Base-by-base conservation (phyloP, 2,113 vertebrate species). In the Centropus bengalensis region DNA sequence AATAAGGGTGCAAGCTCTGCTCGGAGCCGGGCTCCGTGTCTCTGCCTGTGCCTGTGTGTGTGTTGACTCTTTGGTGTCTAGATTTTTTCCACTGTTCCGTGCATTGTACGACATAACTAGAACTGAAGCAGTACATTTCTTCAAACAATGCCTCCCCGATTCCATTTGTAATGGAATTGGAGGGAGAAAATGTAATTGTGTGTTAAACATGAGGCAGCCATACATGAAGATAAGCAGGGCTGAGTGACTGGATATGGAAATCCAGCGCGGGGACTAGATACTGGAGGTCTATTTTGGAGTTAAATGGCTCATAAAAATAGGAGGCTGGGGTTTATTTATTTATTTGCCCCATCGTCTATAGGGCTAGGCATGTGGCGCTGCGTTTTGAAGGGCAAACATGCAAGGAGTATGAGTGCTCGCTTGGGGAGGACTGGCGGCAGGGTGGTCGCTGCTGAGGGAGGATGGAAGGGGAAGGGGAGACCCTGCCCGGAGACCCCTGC, bases 171-270 rank as follows among this genome's bases (percentile, higher is more conserved):
- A 97, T 97, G 97, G 97, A 97, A 97, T 97, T 97, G 97, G 96
- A 97, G 96, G 96, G 89, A 97, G 97, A 96, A 97, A 97, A 97
- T 97, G 97, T 97, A 98, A 98, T 98, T 98, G 97, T 98, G 97
- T 97, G 96, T 93, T 96, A 94, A 96, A 84, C 92, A 96, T 38
- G 88, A 96, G 56, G 86, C 95, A 97, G 96, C 97, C 97, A 97
- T 95, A 97, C 97, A 97, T 97, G 97, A 97, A 98, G 97, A 97
- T 97, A 97, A 94, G 95, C 91, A 85, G 92, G 94, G 91, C 59
- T 91, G 82, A 96, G 96, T 93, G 95, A 96, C 97, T 96, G 95
- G 95, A 59, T 96, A 97, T 97, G 96, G 95, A 96, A 97, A 97
- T 97, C 95, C 95, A 67, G 73, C 62, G 70, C 89, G 42, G 83